Conservation (phyloP, 2,888 invertebrate genomes). For the Drosophila multiciliata region DNA sequence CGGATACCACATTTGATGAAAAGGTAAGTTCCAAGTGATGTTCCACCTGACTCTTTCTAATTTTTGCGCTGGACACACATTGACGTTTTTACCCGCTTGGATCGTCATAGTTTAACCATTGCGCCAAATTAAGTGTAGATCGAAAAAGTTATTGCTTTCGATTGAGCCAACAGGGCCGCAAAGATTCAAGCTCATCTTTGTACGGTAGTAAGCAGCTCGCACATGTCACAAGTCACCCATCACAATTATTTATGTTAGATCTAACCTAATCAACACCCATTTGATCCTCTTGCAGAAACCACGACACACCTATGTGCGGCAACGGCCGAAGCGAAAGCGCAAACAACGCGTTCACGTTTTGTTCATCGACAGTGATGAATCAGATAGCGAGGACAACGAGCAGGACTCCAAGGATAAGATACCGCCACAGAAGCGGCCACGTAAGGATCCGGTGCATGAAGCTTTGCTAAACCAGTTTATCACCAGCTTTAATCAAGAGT, state of each 20-base stretch:
- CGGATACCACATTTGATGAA: slow-evolving; percentile 77
- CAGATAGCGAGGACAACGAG: slow-evolving; percentile 61
- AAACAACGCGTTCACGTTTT: slow-evolving; percentile 70
- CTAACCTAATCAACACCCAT: background rate
- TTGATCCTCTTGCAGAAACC: slow-evolving; percentile 58
- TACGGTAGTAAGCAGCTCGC: slow-evolving; percentile 73
- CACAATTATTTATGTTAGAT: background rate
- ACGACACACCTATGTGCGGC: slow-evolving; percentile 78
- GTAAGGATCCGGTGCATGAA: slow-evolving; percentile 54
- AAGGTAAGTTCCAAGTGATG: slow-evolving; percentile 60
- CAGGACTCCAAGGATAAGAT: slow-evolving; percentile 43
- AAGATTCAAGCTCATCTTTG: slow-evolving; percentile 66
- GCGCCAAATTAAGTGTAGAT: slow-evolving; percentile 62
- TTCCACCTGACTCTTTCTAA: background rate
- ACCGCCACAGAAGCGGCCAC: slow-evolving; percentile 48
- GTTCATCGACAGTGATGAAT: slow-evolving; percentile 75
- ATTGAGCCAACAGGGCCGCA: slow-evolving; percentile 74
- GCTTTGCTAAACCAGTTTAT: slow-evolving; percentile 72
- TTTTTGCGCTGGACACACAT: slow-evolving; percentile 30
- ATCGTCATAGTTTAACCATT: slow-evolving; percentile 3
- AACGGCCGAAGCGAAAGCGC: slow-evolving; percentile 70
- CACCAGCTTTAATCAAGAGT: slow-evolving; percentile 82
- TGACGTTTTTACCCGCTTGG: background rate
- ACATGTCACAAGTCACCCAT: slow-evolving; percentile 32
- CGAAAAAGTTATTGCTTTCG: slow-evolving; percentile 50